Base-by-base conservation (phyloP, 2,113 vertebrate genomes). In the Excalfactoria chinensis region DNA sequence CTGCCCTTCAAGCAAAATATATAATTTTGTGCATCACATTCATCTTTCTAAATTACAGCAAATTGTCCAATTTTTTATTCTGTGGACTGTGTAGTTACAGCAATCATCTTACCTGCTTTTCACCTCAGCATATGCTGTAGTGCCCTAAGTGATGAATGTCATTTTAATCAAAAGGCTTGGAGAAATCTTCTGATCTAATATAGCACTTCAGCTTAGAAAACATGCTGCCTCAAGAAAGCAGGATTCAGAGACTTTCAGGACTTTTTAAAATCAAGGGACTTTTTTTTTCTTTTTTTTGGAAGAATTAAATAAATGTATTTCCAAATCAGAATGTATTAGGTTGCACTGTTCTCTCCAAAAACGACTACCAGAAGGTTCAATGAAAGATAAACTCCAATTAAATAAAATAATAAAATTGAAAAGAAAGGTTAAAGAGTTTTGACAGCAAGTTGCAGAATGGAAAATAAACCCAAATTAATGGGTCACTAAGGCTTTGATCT, bases 1-100 rank as follows among this genome's bases (percentile, higher is more conserved):
- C 96, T 96, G 93, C 78, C 46, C 94, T 97, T 97, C 96, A 89
- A 96, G 97, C 94, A 95, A 97, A 97, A 96, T 91, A 88, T 64
- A 92, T 95, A 88, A 97, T 97, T 98, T 95, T 95, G 73, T 94
- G 48, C 90, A 91, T 90, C 48, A 75, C 7, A 4, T 94, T 96
- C 91, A 93, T 94, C 90, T 95, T 92, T 77, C 71, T 92, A 96
- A 97, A 97, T 98, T 97, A 91, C 92, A 95, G 93, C 91, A 97
- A 97, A 97, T 97, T 96, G 97, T 93, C 94, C 97, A 95, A 97
- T 97, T 97, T 97, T 97, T 86, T 89, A 90, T 90, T 96, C 90
- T 95, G 96, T 76, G 85, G 59, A 64, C 93, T 62, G 23, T 70
- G 76, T 81, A 93, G 90, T 97, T 89, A 94, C 56, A 93, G 93